These are phyloP conservation scores for Trachymyrmex septentrionalis DNA, from an alignment of 1,140 invertebrate species.

Conservation along the genomic window DNA sequence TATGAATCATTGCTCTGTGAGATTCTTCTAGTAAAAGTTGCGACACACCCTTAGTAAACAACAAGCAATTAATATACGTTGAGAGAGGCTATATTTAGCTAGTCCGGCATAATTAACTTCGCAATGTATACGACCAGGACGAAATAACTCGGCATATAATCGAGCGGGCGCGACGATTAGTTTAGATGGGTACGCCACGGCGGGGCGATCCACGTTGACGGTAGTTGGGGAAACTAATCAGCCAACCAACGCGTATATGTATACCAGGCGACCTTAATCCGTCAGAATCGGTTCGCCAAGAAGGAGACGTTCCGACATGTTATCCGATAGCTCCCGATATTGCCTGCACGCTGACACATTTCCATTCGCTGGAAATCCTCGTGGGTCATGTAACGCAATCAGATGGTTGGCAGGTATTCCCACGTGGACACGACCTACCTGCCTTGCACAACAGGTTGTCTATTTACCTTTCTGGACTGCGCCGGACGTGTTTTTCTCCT, in stretches of 20 bases:
- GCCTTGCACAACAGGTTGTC: conserved; percentile 54
- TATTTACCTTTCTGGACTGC: conserved; percentile 25
- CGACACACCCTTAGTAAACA: neutral
- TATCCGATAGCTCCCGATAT: conserved; percentile 68
- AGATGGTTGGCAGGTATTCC: conserved; percentile 65
- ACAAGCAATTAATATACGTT: neutral
- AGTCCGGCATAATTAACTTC: conserved; percentile 26
- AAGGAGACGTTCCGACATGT: conserved; percentile 47
- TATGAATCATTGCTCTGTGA: neutral
- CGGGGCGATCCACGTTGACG: conserved; percentile 55
- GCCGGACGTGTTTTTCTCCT: neutral
- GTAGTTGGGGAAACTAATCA: conserved; percentile 61
- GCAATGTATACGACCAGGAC: neutral
- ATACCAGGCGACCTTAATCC: conserved; percentile 59
- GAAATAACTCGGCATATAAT: conserved; percentile 43
- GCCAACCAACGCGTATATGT: conserved; percentile 35
- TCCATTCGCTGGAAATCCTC: conserved; percentile 64
- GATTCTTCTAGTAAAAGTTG: neutral
- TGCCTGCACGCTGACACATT: conserved; percentile 54
- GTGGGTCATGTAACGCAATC: conserved; percentile 68
- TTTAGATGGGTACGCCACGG: conserved; percentile 36
- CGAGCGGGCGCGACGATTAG: conserved; percentile 50
- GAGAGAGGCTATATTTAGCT: neutral
- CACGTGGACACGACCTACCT: conserved; percentile 62
- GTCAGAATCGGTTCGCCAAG: conserved; percentile 58